Base-by-base conservation (phyloP, 2,113 vertebrate species). In the Aleadryas rufinucha region DNA sequence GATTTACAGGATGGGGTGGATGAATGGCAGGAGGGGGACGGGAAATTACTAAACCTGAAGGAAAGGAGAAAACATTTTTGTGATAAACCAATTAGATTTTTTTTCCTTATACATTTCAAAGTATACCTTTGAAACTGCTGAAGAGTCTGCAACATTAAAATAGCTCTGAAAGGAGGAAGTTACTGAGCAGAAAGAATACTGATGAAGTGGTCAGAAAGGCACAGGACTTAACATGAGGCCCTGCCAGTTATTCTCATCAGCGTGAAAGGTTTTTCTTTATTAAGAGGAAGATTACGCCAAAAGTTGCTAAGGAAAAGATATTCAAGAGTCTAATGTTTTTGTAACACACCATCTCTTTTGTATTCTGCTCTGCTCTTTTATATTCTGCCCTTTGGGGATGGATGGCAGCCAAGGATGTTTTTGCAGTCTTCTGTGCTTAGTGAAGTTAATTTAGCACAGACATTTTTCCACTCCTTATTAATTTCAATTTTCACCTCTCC, bases 401-500 rank as follows among this genome's bases (percentile, higher is more conserved):
- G 54, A 68, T n/a, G 12, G 57, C 53, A 87, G 77, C 44, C 68
- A 64, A 87, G 31, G 37, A 60, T 64, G 44, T 23, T 82, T 92
- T 77, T 78, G 45, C n/a, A 68, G 65, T 39, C 57, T 90, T 92
- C 44, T 79, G 45, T 22, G 16, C 44, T 60, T 79, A 41, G 52
- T 70, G 24, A 95, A 77, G 31, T 41, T 87, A 91, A 87, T 81
- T 68, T 57, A 90, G 75, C 70, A 88, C 41, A 65, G 66, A 45
- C 21, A 24, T 28, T 84, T 87, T 89, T 53, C 50, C 42, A 61
- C 26, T 91, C 37, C 28, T 69, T 50, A 84, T 28, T 76, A 23
- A 47, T 68, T 87, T 54, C 17, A 70, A 37, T 94, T 91, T 96
- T 80, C 53, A 79, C 35, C 86, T 91, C 75, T 74, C 19, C 35